A percentile compares a stretch with the other conserved stretches of the same genome.
phyloP scores from a whole-genome alignment of 30 jellyfish, hydroid and myxozoan genomes.

The Turritopsis rubra region DNA sequence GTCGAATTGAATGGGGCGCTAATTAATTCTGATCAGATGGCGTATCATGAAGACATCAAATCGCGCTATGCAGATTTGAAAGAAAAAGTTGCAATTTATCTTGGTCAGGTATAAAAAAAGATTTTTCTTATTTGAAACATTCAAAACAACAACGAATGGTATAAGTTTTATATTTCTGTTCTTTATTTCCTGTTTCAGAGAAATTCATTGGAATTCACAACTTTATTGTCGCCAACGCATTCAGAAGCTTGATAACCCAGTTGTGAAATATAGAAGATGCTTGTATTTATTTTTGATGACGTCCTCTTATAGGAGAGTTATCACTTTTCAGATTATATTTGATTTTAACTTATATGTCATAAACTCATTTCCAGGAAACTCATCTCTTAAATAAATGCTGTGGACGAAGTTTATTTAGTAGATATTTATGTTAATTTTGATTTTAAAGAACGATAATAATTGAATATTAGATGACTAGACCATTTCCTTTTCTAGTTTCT shows the following conservation, averaged over 20 bases:
- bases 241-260: neutral
- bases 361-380: neutral
- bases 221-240: constrained; percentile 1
- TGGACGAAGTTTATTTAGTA: neutral
- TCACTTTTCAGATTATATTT: neutral
- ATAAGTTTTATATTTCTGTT: neutral
- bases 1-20: constrained; percentile 61
- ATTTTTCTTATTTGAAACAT: neutral
- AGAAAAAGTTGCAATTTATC: constrained; percentile 47
- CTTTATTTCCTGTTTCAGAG: neutral
- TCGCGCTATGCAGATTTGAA: constrained; percentile 64
- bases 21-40: constrained; percentile 75
- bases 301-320: neutral
- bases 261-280: neutral
- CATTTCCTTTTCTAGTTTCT: neutral
- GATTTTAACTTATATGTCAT: neutral
- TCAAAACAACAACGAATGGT: neutral
- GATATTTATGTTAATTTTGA: neutral
- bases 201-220: neutral
- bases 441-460: neutral
- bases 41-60: constrained; percentile 77
- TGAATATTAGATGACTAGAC: neutral
- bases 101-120: constrained; percentile 55
- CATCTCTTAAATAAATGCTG: neutral
- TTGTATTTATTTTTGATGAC: neutral